Evolutionary conservation across 1,140 invertebrate genomes (phyloP).

Genomic region (Pomacea maculata): DNA sequence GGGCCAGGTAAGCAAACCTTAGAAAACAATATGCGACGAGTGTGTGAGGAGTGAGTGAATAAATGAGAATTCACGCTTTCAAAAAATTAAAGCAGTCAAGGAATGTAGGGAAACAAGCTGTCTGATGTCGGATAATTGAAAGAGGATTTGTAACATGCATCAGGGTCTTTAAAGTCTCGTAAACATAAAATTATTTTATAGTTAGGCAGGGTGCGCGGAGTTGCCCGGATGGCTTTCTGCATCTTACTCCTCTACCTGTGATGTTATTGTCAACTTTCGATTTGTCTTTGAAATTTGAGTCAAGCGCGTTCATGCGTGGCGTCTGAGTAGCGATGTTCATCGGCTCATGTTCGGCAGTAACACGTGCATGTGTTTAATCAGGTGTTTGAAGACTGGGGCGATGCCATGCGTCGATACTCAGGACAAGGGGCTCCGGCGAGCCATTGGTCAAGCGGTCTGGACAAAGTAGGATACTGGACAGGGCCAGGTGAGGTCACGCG

Average conservation of each 20-base stretch:
- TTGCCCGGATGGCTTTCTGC: background rate
- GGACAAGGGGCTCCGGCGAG: background rate
- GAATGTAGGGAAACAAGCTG: too few species aligned
- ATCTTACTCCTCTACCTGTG: background rate
- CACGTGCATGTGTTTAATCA: background rate
- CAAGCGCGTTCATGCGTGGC: too few species aligned
- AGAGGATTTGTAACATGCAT: too few species aligned
- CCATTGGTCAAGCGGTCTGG: background rate
- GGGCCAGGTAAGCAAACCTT: background rate
- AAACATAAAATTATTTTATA: background rate
- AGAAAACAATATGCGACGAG: background rate
- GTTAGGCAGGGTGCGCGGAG: background rate
- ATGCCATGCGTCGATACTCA: background rate
- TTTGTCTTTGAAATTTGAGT: too few species aligned
- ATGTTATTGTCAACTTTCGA: too few species aligned
- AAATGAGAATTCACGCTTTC: background rate
- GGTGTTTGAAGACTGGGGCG: slow-evolving; percentile 2
- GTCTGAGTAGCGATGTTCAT: too few species aligned
- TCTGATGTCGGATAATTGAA: too few species aligned
- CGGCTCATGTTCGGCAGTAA: too few species aligned
- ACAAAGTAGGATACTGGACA: slow-evolving; percentile 8
- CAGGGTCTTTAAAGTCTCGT: too few species aligned
- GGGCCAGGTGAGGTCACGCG: background rate
- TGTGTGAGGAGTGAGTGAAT: background rate
- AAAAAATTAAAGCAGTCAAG: too few species aligned